Conservation (phyloP, 2,888 invertebrate species). For the Hydraecia micacea region DNA sequence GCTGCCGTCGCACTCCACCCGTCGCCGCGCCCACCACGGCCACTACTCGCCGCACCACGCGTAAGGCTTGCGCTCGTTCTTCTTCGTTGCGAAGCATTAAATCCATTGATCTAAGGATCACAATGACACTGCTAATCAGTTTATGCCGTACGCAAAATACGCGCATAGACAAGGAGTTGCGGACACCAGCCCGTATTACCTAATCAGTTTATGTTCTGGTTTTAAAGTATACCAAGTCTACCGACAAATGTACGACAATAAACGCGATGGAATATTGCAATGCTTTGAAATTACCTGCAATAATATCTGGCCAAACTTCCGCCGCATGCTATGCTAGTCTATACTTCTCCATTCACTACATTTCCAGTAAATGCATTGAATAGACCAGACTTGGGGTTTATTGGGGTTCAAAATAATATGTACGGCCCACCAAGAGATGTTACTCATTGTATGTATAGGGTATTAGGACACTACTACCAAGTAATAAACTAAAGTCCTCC, state of each 20-base stretch:
- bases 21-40: conserved; percentile 87
- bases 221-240: not conserved
- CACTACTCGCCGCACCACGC: conserved; percentile 92
- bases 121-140: conserved; percentile 2
- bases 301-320: not conserved
- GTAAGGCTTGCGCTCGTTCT: conserved; percentile 97
- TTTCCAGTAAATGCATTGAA: conserved; percentile 1
- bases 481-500: not conserved
- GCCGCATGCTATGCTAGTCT: not conserved
- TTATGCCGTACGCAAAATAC: too few species aligned
- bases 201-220: not conserved
- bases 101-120: conserved; percentile 94
- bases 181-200: too few species aligned
- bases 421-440: not conserved
- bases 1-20: conserved; percentile 92
- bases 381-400: not conserved
- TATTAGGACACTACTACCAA: not conserved
- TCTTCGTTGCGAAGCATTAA: conserved; percentile 97
- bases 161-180: too few species aligned
- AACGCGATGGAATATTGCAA: not conserved
- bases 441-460: not conserved
- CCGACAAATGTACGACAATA: not conserved
- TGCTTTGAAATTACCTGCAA: not conserved
- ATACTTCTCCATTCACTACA: not conserved
- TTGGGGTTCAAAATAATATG: not conserved